Conservation (phyloP, 2,113 vertebrate genomes). For the Rhipidura dahli region DNA sequence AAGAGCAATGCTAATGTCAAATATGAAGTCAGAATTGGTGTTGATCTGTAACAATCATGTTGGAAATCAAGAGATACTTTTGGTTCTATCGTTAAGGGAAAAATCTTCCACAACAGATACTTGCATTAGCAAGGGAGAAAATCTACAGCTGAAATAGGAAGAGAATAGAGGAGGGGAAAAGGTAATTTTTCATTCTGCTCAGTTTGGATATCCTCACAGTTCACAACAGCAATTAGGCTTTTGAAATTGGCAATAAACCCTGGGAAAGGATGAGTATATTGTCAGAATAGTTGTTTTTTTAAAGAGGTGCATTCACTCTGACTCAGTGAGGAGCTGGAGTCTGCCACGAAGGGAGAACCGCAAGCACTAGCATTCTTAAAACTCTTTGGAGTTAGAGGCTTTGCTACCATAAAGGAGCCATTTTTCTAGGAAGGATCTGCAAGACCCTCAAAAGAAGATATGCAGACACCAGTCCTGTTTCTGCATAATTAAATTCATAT, state of each 20-base stretch:
- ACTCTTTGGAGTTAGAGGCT: not conserved
- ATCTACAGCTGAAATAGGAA: not conserved
- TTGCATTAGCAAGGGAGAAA: not conserved
- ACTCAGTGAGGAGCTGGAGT: not conserved
- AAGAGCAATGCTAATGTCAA: not conserved
- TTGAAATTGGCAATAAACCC: not conserved
- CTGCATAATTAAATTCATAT: not conserved
- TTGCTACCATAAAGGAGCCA: not conserved
- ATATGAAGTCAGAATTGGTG: not conserved
- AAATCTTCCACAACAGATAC: not conserved
- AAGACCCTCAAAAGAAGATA: not conserved
- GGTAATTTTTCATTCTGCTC: not conserved
- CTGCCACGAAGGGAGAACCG: not conserved
- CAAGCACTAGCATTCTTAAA: not conserved
- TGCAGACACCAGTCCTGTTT: not conserved
- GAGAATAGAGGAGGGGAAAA: not conserved
- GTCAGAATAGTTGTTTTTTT: not conserved
- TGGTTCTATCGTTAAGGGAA: not conserved
- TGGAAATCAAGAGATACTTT: not conserved
- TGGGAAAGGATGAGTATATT: not conserved
- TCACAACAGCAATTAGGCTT: not conserved
- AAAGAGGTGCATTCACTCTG: not conserved
- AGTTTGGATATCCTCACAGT: not conserved
- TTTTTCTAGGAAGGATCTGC: not conserved
- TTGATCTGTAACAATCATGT: not conserved